Percentiles rank a stretch among this genome's conserved stretches.
Evolutionary conservation across 1,140 invertebrate genomes (phyloP).

Genomic region (Scylla paramamosain): DNA sequence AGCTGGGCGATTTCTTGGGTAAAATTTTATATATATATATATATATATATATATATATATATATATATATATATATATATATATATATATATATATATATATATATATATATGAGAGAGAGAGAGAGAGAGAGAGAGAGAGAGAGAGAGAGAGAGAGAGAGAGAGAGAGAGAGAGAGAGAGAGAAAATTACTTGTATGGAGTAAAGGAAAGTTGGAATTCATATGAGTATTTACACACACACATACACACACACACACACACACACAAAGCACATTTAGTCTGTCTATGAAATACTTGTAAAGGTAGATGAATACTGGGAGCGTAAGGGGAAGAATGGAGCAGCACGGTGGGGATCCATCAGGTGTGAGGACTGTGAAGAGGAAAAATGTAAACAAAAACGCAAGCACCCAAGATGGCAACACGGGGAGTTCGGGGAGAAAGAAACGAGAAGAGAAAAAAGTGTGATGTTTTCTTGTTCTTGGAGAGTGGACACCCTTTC

Average conservation of each 20-base stretch:
- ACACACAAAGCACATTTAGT: background rate
- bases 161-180: no score
- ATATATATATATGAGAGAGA: background rate
- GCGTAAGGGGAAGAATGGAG: background rate
- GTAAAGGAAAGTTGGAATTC: no score
- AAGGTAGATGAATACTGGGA: background rate
- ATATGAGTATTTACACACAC: background rate
- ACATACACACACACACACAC: conserved; percentile 35
- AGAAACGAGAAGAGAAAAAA: background rate
- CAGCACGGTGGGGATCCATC: background rate
- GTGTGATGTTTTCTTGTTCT: background rate
- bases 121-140: no score
- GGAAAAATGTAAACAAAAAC: background rate
- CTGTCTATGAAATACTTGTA: background rate
- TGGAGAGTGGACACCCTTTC: background rate
- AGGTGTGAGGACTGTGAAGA: background rate
- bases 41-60: background rate
- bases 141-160: no score
- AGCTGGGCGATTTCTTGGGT: background rate
- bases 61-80: background rate
- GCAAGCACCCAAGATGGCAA: background rate
- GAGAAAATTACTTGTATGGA: background rate
- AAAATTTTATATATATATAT: background rate
- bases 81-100: background rate
- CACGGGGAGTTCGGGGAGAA: background rate